These are phyloP conservation scores for Thripadectes ignobilis DNA, from an alignment of 2,797 vertebrate species.

Conservation along the genomic window DNA sequence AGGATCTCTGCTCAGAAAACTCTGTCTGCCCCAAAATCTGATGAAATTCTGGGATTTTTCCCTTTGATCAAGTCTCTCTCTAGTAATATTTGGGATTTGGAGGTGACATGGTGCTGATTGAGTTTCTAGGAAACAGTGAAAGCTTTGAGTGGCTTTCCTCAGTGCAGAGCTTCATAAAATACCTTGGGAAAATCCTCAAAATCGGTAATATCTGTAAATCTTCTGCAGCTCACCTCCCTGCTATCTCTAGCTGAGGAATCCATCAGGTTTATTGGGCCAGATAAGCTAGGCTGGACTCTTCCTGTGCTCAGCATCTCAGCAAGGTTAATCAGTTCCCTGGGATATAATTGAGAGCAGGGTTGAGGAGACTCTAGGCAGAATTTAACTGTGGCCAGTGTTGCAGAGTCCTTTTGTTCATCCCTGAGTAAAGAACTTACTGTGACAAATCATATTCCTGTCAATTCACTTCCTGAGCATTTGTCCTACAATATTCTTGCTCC, in stretches of 20 bases:
- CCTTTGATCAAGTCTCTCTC: neutral
- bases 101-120: neutral
- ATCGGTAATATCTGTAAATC: neutral
- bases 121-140: neutral
- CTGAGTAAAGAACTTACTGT: neutral
- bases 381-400: neutral
- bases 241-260: neutral
- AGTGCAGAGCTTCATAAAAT: neutral
- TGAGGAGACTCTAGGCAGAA: neutral
- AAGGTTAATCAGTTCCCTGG: neutral
- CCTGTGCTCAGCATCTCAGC: neutral
- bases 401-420: neutral
- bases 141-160: neutral
- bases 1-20: neutral
- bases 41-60: neutral
- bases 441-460: neutral
- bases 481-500: neutral
- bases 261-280: neutral
- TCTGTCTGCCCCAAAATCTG: neutral
- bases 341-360: neutral
- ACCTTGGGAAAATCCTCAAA: neutral
- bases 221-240: neutral
- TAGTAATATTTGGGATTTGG: accelerated
- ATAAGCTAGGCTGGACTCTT: neutral
- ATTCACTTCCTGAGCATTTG: neutral